A percentile compares a stretch with the other conserved stretches of the same genome.
Conservation (phyloP, 92 coral and sea anemone genomes). For the Parazoanthus darwini region DNA sequence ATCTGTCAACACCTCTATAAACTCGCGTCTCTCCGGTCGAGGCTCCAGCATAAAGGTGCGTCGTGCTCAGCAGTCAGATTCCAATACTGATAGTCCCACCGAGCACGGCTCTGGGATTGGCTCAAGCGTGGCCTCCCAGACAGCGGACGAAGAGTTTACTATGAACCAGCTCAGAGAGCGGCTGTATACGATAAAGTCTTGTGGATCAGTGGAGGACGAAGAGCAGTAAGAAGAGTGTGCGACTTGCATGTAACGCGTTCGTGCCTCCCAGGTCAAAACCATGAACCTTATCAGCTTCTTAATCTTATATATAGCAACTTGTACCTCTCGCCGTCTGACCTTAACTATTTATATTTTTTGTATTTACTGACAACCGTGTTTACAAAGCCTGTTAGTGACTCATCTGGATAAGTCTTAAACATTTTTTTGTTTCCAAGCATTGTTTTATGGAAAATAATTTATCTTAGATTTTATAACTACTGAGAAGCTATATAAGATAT, state of each 20-base stretch:
- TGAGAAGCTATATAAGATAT: too few relatives aligned
- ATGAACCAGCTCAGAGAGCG: background rate
- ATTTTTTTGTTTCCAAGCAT: too few relatives aligned
- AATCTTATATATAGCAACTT: too few relatives aligned
- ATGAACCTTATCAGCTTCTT: too few relatives aligned
- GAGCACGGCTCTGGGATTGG: background rate
- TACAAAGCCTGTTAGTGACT: too few relatives aligned
- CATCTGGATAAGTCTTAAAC: too few relatives aligned
- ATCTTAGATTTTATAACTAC: too few relatives aligned
- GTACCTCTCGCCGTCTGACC: too few relatives aligned
- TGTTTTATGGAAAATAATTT: too few relatives aligned
- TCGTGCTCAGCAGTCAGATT: constrained; percentile 50
- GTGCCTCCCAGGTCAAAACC: background rate
- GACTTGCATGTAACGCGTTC: background rate
- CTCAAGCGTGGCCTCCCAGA: background rate
- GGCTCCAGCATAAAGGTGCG: constrained; percentile 62
- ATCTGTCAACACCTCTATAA: constrained; percentile 54
- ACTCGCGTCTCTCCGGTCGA: constrained; percentile 60
- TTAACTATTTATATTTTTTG: too few relatives aligned
- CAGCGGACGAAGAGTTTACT: background rate
- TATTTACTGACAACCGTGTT: too few relatives aligned
- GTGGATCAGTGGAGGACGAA: background rate
- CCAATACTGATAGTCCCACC: background rate
- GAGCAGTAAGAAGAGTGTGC: background rate
- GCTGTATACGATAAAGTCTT: background rate